Base-by-base conservation (phyloP, 2,113 vertebrate species). In the Dinomys branickii region DNA sequence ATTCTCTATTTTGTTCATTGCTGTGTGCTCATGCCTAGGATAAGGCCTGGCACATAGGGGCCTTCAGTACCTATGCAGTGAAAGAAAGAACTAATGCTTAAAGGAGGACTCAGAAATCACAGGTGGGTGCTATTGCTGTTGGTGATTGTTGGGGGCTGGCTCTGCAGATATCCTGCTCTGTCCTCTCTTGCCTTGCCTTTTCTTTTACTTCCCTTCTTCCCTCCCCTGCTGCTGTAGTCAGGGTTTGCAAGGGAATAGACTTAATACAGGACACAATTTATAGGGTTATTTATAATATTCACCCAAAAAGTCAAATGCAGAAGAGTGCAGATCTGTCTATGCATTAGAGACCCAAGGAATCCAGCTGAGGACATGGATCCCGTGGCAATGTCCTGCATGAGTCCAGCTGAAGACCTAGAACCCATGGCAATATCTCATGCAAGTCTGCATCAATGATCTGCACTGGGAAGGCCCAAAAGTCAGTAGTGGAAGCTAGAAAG, bases 71-170 rank as follows among this genome's bases (percentile, higher is more conserved):
- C 12, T 41, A 77, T 26, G 38, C 38, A 67, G 0, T 58, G 41
- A 92, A 59, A 28, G n/a, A 95, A 75, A 90, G 30, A 85, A 82
- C 17, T 33, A 19, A 86, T 71, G 28, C 84, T 91, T 89, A n/a
- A 26, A 61, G 67, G 19, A 85, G 59, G 54, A 54, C 4, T 30
- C 35, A 58, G 50, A 83, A 88, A 61, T 63, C 1, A 2, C 44
- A 22, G 83, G 24, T 41, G 28, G 44, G n/a, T 54, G n/a, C 47
- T 75, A 84, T 88, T 69, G 0, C 92, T 82, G n/a, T 44, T 85
- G 52, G 17, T 19, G 41, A 59, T 95, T 47, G 52, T 56, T 63
- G 28, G 75, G 26, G 7, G 47, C 33, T 52, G 47, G 0, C 88
- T 93, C 22, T 93, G 47, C 6, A 84, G 33, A 58, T 83, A 52